These are phyloP conservation scores for Polyploca ridens DNA, from an alignment of 2,888 invertebrate species.

Conservation along the genomic window DNA sequence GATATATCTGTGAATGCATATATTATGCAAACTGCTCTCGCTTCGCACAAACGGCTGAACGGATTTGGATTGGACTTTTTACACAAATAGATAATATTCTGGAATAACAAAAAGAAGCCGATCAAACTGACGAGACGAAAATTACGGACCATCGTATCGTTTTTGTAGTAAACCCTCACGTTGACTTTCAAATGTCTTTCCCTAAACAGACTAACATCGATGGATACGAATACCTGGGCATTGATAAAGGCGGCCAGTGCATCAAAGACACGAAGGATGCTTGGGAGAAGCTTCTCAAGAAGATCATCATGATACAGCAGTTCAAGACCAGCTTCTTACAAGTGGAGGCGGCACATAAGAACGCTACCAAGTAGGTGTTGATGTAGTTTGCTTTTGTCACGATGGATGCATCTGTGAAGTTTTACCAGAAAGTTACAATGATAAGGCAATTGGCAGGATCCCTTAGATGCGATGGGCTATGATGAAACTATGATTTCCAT, in stretches of 20 bases:
- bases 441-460: too few relatives aligned
- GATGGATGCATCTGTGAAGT: neutral
- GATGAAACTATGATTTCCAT: too few relatives aligned
- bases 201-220: constrained; percentile 36
- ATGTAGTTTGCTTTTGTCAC: constrained; percentile 3
- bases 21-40: too few relatives aligned
- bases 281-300: constrained; percentile 56
- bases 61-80: too few relatives aligned
- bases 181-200: neutral
- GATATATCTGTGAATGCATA: too few relatives aligned
- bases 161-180: too few relatives aligned
- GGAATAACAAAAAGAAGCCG: too few relatives aligned
- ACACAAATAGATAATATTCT: too few relatives aligned
- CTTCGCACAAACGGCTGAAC: too few relatives aligned
- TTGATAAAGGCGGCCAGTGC: constrained; percentile 59
- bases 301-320: constrained; percentile 50
- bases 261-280: constrained; percentile 54
- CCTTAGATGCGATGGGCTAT: too few relatives aligned
- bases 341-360: constrained; percentile 51
- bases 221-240: constrained; percentile 57
- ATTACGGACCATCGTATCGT: neutral
- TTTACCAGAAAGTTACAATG: neutral
- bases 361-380: constrained; percentile 67
- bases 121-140: too few relatives aligned
- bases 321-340: constrained; percentile 41